Evolutionary conservation across 2,113 vertebrate species (phyloP).

Genomic region (Papio anubis): DNA sequence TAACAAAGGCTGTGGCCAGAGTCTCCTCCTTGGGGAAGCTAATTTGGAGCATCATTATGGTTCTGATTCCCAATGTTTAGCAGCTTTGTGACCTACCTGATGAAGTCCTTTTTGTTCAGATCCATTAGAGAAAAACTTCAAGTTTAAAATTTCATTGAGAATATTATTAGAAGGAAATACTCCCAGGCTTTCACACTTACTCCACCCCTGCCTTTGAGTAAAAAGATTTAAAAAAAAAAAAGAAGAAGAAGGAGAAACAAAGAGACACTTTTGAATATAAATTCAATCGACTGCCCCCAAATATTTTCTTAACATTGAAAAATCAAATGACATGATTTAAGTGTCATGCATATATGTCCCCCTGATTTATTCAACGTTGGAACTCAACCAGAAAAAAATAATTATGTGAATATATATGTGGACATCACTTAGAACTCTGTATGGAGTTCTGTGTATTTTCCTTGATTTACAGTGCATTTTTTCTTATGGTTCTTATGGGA

Average conservation of each 20-base stretch:
- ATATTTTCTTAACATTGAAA: slow-evolving; percentile 22
- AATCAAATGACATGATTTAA: slow-evolving; percentile 42
- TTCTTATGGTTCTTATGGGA: background rate
- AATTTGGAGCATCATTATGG: slow-evolving; percentile 62
- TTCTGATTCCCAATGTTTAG: slow-evolving; percentile 57
- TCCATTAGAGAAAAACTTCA: slow-evolving; percentile 53
- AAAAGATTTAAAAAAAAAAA: background rate
- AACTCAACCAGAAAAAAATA: background rate
- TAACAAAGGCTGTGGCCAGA: slow-evolving; percentile 56
- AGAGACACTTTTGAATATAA: slow-evolving; percentile 33
- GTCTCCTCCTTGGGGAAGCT: slow-evolving; percentile 64
- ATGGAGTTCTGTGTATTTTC: background rate
- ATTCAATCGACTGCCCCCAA: background rate
- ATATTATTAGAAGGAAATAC: slow-evolving; percentile 38
- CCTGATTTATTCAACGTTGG: slow-evolving; percentile 32
- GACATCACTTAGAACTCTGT: background rate
- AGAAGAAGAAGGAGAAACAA: background rate
- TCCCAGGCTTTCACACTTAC: slow-evolving; percentile 26
- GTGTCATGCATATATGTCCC: background rate
- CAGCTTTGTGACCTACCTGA: slow-evolving; percentile 53
- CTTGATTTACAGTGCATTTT: background rate
- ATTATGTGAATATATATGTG: background rate
- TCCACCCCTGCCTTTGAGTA: background rate
- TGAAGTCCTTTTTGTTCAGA: slow-evolving; percentile 55
- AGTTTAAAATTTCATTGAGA: slow-evolving; percentile 45